Evolutionary conservation across 2,888 invertebrate species (phyloP).

Genomic region (Agonopterix arenella): DNA sequence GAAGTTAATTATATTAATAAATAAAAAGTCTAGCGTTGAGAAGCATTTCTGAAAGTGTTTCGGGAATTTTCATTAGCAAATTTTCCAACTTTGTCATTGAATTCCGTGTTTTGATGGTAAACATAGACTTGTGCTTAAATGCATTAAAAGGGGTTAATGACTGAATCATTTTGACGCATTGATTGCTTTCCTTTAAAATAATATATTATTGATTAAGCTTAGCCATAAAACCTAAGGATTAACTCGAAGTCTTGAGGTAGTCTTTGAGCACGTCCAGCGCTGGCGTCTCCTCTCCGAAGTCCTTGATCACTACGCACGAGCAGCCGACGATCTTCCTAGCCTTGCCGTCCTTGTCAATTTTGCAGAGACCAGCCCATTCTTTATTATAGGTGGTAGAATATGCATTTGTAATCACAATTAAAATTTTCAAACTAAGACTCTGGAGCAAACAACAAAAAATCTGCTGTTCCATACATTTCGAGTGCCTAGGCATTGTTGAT

Average conservation of each 20-base stretch:
- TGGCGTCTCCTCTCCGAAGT: constrained; percentile 98
- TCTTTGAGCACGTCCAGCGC: constrained; percentile 96
- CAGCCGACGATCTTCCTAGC: constrained; percentile 99
- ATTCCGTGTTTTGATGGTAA: too few relatives aligned
- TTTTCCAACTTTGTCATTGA: not conserved
- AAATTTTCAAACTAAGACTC: too few relatives aligned
- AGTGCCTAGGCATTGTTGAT: too few relatives aligned
- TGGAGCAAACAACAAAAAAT: too few relatives aligned
- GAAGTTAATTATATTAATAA: constrained; percentile 69
- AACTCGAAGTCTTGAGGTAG: constrained; percentile 91
- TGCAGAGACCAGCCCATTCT: constrained; percentile 99
- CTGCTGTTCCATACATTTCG: too few relatives aligned
- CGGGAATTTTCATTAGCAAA: not conserved
- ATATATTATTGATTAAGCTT: constrained; percentile 51
- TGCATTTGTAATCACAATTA: too few relatives aligned
- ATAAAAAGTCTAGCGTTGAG: constrained; percentile 24
- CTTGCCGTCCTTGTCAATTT: constrained; percentile 99
- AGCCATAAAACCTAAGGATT: constrained; percentile 60
- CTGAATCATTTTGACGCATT: too few relatives aligned
- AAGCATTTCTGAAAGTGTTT: not conserved
- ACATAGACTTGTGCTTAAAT: too few relatives aligned
- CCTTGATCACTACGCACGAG: constrained; percentile 98
- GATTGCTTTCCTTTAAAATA: too few relatives aligned
- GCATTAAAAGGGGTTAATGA: too few relatives aligned
- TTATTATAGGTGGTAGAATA: too few relatives aligned